phyloP scores from a whole-genome alignment of 2,113 vertebrate species.

The Scartelaos histophorus region DNA sequence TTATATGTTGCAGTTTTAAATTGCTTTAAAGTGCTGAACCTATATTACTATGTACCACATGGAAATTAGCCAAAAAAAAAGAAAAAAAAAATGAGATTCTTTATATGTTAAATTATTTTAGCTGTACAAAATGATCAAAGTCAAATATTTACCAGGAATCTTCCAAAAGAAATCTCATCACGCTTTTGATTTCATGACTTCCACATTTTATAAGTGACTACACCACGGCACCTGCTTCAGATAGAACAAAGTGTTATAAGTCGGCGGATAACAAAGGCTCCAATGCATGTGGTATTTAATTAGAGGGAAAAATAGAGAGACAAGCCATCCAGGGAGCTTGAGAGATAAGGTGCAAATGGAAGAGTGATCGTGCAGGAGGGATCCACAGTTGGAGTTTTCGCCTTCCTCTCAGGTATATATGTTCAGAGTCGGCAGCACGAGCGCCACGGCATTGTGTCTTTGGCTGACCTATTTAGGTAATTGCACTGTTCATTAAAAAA shows the following conservation, averaged over 20 bases:
- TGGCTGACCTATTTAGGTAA: slow-evolving; percentile 88
- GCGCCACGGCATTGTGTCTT: slow-evolving; percentile 69
- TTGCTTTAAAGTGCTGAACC: no score
- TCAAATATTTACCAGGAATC: background rate
- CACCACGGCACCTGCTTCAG: slow-evolving; percentile 27
- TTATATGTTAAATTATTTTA: background rate
- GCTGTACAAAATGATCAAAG: background rate
- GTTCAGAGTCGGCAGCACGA: slow-evolving; percentile 55
- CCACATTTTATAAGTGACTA: slow-evolving; percentile 10
- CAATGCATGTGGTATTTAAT: slow-evolving; percentile 65
- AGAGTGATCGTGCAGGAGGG: slow-evolving; percentile 32
- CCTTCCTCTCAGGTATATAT: slow-evolving; percentile 73
- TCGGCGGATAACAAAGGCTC: slow-evolving; percentile 51
- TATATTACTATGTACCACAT: no score
- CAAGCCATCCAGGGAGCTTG: slow-evolving; percentile 45
- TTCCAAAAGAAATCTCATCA: background rate
- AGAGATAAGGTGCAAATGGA: slow-evolving; percentile 28
- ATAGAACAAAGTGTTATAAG: slow-evolving; percentile 33
- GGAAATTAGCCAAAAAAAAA: no score
- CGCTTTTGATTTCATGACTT: slow-evolving; percentile 38
- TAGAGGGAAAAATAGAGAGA: slow-evolving; percentile 44
- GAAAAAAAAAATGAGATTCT: no score
- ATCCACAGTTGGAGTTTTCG: slow-evolving; percentile 54
- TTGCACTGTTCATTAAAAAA: slow-evolving; percentile 91
- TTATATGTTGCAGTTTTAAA: no score